A percentile compares a stretch with the other conserved stretches of the same genome.
Conservation (phyloP, 2,888 invertebrate genomes). For the Allolobophora icterica region DNA sequence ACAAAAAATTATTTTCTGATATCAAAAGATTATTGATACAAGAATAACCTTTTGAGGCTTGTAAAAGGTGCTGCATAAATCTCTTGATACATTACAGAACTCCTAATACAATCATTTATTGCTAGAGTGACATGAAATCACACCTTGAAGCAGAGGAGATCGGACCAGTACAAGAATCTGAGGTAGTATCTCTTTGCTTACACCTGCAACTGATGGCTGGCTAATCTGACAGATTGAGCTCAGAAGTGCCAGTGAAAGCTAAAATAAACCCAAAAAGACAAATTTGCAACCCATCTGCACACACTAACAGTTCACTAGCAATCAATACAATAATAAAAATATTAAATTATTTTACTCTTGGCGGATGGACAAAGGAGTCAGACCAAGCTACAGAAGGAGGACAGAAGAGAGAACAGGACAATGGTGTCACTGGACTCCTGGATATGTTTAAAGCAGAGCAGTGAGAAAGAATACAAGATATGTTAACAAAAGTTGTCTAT, state of each 20-base stretch:
- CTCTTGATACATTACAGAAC: not conserved
- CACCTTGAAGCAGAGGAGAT: slow-evolving; percentile 87
- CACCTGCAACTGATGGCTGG: slow-evolving; percentile 56
- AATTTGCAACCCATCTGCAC: not conserved
- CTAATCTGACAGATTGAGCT: slow-evolving; percentile 61
- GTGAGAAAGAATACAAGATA: too few species aligned
- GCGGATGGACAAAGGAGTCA: too few species aligned
- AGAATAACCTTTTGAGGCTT: not conserved
- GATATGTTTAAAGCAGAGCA: too few species aligned
- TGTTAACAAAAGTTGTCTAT: too few species aligned
- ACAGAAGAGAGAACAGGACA: too few species aligned
- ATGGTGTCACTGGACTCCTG: too few species aligned
- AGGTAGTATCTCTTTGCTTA: slow-evolving; percentile 59
- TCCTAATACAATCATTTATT: not conserved
- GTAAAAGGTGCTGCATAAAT: not conserved
- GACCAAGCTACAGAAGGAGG: too few species aligned
- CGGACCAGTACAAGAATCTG: slow-evolving; percentile 83
- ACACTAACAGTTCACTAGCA: too few species aligned
- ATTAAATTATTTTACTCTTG: too few species aligned
- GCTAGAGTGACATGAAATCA: not conserved
- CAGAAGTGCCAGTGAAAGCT: slow-evolving; percentile 63
- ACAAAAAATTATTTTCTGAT: not conserved
- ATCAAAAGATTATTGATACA: not conserved
- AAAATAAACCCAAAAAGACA: slow-evolving; percentile 48
- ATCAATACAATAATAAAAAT: too few species aligned